Conservation (phyloP, 2,888 invertebrate genomes). For the Drosophila mayaguana region DNA sequence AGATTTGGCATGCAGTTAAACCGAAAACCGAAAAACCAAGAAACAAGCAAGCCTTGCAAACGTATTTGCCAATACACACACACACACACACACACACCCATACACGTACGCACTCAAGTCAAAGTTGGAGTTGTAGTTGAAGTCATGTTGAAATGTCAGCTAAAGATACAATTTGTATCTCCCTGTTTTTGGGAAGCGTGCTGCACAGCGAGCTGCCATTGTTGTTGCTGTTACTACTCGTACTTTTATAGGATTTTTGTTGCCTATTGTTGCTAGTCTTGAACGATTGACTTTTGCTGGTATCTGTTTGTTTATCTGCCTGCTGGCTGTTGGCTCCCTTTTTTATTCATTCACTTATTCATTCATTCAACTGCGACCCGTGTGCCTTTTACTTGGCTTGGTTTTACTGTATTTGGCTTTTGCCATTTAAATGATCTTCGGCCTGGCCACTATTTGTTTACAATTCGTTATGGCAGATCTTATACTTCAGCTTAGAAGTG, state of each 20-base stretch:
- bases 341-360: slow-evolving; percentile 61
- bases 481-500: slow-evolving; percentile 45
- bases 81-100: slow-evolving; percentile 35
- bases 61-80: slow-evolving; percentile 51
- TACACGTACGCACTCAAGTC: slow-evolving; percentile 46
- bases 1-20: slow-evolving; percentile 52
- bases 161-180: slow-evolving; percentile 71
- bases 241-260: slow-evolving; percentile 37
- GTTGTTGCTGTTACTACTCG: slow-evolving; percentile 39
- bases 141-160: slow-evolving; percentile 77
- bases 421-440: slow-evolving; percentile 66
- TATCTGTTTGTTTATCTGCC: slow-evolving; percentile 50
- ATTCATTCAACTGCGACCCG: slow-evolving; percentile 59
- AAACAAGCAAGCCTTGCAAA: slow-evolving; percentile 14
- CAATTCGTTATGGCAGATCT: slow-evolving; percentile 73
- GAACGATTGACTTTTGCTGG: slow-evolving; percentile 72
- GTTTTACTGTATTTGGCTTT: slow-evolving; percentile 39
- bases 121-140: slow-evolving; percentile 24
- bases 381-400: slow-evolving; percentile 54
- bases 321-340: slow-evolving; percentile 61
- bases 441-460: slow-evolving; percentile 59
- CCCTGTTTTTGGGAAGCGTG: slow-evolving; percentile 71
- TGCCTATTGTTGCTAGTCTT: slow-evolving; percentile 56
- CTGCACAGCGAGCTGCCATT: slow-evolving; percentile 52
- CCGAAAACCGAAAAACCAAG: slow-evolving; percentile 23